Evolutionary conservation across 2,113 vertebrate genomes (phyloP), one percentile per base, ranked within the genome.

Genomic region (Rhea americana): DNA sequence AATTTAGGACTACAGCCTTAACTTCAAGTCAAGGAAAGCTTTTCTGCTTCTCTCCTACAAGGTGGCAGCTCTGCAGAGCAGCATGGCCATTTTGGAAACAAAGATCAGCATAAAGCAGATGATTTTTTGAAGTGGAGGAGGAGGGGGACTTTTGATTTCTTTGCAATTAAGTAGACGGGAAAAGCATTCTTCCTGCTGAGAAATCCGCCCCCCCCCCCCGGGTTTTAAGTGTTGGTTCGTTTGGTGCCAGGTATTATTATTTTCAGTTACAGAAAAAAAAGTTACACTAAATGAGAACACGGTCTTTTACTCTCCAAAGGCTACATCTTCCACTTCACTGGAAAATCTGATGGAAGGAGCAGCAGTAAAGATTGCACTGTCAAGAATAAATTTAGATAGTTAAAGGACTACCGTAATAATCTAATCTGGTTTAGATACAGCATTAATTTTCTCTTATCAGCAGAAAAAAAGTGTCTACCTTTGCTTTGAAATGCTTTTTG

Each of bases 21-120:
- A 75, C 78, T 86, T 91, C 59, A 92, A 93, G 53, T 43, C 70
- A 90, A 73, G 70, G 51, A 80, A 91, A 73, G 65, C 66, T 93
- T 83, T 82, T 74, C 72, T 61, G 18, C 2, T 66, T 45, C 55
- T 85, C 50, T 66, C 67, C 84, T 65, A 77, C 35, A 82, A 80
- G 84, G 50, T n/a, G 71, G 72, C 62, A 66, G 58, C 56, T 91
- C 91, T 78, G 26, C 59, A 89, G 59, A 90, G 28, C 41, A 80
- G 75, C 20, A 14, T 22, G 63, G 91, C 20, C 91, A 74, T 94
- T 78, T 87, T 32, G 70, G 67, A 85, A 77, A 91, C 45, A 89
- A 66, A 93, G 59, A 25, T 32, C 80, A 53, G 51, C 24, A 78
- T 56, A 90, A 51, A 94, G 59, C 65, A 89, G 37, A 81, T 82